Evolutionary conservation across 2,797 vertebrate genomes (phyloP), one percentile per base, ranked within the genome.

Genomic region (Darevskia mixta): DNA sequence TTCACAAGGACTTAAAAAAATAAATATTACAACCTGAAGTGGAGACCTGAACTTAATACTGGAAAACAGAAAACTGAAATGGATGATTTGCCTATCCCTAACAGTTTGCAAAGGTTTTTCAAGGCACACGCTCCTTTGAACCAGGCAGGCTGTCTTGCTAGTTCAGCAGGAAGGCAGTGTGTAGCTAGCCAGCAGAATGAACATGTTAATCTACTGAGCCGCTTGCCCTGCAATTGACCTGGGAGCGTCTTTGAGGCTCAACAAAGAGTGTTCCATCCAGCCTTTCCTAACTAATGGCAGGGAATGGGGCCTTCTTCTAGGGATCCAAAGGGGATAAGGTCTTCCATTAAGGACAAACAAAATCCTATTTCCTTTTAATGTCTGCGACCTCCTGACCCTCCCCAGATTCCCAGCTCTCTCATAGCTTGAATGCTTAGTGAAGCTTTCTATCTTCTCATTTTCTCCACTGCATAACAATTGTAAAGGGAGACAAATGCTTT

Each of bases 331-430:
- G 94, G 94, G 92, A 95, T 93, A 93, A 94, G 92, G 90, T 93
- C 94, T 91, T 90, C 69, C 95, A 94, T 82, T 95, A 95, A 92
- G 92, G 93, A 93, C 92, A 95, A 94, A 90, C 91, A 93, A 93
- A 94, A 95, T 93, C 92, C 91, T 87, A 86, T 94, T 93, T 93
- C 87, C 92, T 94, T 95, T 93, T 95, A 94, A 95, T 95, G 94
- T 93, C 93, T 92, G 81, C 91, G 71, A 91, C 94, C 93, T 94
- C 92, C 92, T 94, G 94, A 95, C 91, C 94, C 90, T 93, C 92
- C 88, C 73, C 90, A 90, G 88, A 92, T 94, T 92, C 91, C 93
- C 93, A 93, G 92, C 89, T 94, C 89, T 67, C 88, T 91, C 93
- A 91, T 91, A 91, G 92, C 49, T 92, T 90, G 83, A 86, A 91